Conservation (phyloP, 2,797 vertebrate species). For the Tangara arthus region DNA sequence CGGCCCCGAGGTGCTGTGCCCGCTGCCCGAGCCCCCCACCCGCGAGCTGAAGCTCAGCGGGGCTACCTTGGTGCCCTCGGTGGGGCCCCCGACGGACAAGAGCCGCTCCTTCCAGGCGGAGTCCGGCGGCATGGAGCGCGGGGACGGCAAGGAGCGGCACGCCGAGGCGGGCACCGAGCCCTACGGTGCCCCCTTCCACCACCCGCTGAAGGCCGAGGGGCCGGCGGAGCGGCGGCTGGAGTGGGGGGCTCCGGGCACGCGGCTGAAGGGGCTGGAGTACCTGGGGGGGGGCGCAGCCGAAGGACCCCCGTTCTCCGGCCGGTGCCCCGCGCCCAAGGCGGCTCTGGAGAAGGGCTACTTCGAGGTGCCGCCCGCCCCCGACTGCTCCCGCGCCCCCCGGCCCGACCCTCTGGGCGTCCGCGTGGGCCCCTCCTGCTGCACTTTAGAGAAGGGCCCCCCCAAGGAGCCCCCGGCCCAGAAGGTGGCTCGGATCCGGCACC, state of each 20-base stretch:
- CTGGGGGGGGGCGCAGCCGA: conserved; percentile 29
- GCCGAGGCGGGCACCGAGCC: conserved; percentile 74
- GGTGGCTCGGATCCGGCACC: conserved; percentile 93
- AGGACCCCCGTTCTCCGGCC: conserved; percentile 78
- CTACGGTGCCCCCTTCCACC: conserved; percentile 65
- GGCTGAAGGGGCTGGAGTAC: conserved; percentile 85
- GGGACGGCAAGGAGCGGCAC: conserved; percentile 84
- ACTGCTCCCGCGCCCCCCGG: conserved; percentile 84
- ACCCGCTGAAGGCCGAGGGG: conserved; percentile 84
- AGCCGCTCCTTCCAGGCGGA: conserved; percentile 87
- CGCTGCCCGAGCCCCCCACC: conserved; percentile 84
- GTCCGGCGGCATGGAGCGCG: conserved; percentile 75
- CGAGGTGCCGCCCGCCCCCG: conserved; percentile 84
- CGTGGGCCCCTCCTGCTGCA: conserved; percentile 82
- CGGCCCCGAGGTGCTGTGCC: conserved; percentile 89
- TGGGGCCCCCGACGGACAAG: conserved; percentile 85
- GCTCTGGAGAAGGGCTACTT: conserved; percentile 81
- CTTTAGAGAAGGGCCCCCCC: conserved; percentile 79
- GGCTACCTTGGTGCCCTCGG: conserved; percentile 89
- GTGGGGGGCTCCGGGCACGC: conserved; percentile 77
- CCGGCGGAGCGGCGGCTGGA: conserved; percentile 86
- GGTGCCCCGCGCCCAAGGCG: conserved; percentile 81
- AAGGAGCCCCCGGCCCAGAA: conserved; percentile 81
- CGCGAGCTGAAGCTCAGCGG: conserved; percentile 87
- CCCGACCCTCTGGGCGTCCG: conserved; percentile 72